Conservation (phyloP, 1,140 invertebrate species). For the Zaprionus taronus region DNA sequence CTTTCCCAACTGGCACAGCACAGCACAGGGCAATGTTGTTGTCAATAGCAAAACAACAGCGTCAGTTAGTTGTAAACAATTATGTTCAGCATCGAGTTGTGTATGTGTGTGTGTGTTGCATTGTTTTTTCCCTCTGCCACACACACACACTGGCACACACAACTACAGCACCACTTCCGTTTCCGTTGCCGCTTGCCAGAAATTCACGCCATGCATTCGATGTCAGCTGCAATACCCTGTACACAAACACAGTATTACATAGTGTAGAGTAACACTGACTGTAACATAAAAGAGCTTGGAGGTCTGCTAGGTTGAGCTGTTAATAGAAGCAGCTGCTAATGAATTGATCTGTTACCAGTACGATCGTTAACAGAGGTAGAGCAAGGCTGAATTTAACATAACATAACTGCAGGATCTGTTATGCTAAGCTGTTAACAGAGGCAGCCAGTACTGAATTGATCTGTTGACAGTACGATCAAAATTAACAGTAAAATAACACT, state of each 20-base stretch:
- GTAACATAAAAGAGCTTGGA: not conserved
- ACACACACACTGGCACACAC: conserved; percentile 14
- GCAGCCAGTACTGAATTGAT: too few species aligned
- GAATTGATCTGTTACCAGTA: not conserved
- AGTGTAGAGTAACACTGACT: not conserved
- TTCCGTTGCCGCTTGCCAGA: conserved; percentile 39
- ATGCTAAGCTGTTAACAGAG: too few species aligned
- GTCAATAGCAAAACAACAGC: conserved; percentile 27
- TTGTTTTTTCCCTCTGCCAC: conserved; percentile 25
- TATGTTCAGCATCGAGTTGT: conserved; percentile 29
- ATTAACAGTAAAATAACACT: not conserved
- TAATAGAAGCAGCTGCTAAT: not conserved
- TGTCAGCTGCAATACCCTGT: conserved; percentile 30
- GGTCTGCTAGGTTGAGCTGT: not conserved
- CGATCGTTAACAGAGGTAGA: not conserved
- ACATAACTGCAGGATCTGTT: too few species aligned
- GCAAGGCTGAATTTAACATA: too few species aligned
- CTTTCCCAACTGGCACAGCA: not conserved
- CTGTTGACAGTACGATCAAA: not conserved
- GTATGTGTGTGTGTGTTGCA: not conserved
- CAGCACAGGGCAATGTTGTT: not conserved
- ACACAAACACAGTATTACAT: too few species aligned
- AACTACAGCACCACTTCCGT: conserved; percentile 37
- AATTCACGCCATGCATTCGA: conserved; percentile 27
- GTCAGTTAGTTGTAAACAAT: conserved; percentile 36